Percentiles rank a stretch among this genome's conserved stretches.
phyloP scores from a whole-genome alignment of 2,797 vertebrate genomes.

The Sebastes taczanowskii region DNA sequence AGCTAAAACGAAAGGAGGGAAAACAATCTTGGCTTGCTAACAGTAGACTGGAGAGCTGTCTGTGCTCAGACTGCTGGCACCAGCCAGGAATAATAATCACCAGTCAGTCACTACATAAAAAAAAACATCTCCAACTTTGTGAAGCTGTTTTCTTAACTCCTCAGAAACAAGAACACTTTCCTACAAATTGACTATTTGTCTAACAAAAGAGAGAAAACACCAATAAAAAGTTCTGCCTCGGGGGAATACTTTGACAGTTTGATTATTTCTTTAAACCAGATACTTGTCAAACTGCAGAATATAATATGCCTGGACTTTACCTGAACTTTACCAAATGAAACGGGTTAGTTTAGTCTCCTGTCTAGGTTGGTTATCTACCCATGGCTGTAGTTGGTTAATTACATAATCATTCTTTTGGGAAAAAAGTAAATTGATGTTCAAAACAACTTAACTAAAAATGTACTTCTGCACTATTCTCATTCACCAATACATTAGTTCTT shows the following conservation, averaged over 20 bases:
- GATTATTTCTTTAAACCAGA: background rate
- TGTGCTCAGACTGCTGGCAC: conserved; percentile 12
- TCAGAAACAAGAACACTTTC: background rate
- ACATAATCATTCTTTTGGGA: background rate
- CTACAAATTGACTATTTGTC: conserved; percentile 6
- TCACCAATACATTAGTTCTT: background rate
- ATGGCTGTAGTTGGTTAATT: no score
- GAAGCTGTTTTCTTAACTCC: background rate
- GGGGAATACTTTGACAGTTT: background rate
- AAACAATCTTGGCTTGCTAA: conserved; percentile 19
- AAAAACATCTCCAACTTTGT: background rate
- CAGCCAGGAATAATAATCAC: conserved; percentile 43
- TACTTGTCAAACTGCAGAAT: background rate
- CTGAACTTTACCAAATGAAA: background rate
- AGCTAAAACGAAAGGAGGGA: conserved; percentile 7
- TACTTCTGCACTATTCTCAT: background rate
- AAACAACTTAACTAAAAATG: background rate
- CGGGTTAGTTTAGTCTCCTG: background rate
- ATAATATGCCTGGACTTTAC: background rate
- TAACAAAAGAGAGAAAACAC: conserved; percentile 15
- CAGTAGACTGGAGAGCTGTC: conserved; percentile 22
- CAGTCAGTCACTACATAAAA: background rate
- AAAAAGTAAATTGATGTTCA: background rate
- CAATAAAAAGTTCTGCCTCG: background rate
- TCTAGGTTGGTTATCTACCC: background rate